These are phyloP conservation scores for Eucriotettix oculatus DNA, from an alignment of 2,888 invertebrate species.

Conservation along the genomic window DNA sequence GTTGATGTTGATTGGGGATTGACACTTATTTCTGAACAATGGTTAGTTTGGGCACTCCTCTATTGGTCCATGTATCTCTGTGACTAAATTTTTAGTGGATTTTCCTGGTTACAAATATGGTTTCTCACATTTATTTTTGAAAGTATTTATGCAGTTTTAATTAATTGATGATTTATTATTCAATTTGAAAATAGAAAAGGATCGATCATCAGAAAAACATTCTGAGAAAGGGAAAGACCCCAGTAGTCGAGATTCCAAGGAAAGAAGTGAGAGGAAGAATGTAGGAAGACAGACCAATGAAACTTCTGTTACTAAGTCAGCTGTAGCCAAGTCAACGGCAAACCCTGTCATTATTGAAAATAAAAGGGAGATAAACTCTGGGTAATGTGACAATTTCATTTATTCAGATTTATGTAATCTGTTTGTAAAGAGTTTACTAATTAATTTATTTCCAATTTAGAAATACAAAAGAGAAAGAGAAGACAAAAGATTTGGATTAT, in stretches of 20 bases:
- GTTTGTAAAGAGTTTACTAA: not conserved
- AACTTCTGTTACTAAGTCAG: not conserved
- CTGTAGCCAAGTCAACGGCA: not conserved
- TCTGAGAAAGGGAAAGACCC: slow-evolving; percentile 9
- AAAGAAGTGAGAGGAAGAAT: slow-evolving; percentile 9
- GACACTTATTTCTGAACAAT: too few relatives aligned
- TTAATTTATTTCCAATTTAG: slow-evolving; percentile 16
- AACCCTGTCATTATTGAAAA: not conserved
- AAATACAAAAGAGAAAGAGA: slow-evolving; percentile 23
- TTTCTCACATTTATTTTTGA: too few relatives aligned
- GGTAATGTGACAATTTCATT: not conserved
- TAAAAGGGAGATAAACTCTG: not conserved
- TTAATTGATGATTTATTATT: not conserved
- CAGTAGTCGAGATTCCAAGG: slow-evolving; percentile 4
- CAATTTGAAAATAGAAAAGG: slow-evolving; percentile 1
- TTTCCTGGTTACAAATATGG: too few relatives aligned
- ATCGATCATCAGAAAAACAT: slow-evolving; percentile 8
- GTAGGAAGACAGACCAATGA: not conserved
- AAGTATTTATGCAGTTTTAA: too few relatives aligned
- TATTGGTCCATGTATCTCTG: too few relatives aligned
- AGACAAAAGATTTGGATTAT: slow-evolving; percentile 16
- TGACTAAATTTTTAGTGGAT: too few relatives aligned
- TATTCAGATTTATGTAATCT: not conserved
- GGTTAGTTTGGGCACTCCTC: too few relatives aligned
- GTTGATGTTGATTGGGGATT: too few relatives aligned